Percentiles rank a stretch among this genome's conserved stretches.
Evolutionary conservation across 2,888 invertebrate species (phyloP).

Genomic region (Vannuccia rotundouncinata): DNA sequence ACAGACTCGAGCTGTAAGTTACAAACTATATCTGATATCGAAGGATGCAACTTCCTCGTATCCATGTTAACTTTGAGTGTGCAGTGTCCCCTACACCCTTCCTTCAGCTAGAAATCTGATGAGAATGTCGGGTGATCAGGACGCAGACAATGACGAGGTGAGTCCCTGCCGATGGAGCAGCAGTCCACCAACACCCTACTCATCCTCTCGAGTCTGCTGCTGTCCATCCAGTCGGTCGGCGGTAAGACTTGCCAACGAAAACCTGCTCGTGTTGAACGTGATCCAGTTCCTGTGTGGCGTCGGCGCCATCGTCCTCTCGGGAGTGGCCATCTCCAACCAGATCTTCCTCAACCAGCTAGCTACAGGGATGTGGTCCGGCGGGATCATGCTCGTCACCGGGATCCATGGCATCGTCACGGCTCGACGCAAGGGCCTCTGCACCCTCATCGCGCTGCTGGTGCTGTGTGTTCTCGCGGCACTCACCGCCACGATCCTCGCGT

Average conservation of each 20-base stretch:
- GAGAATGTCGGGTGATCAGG: too few relatives aligned
- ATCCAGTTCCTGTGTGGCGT: slow-evolving; percentile 35
- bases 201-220: too few relatives aligned
- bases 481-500: slow-evolving; percentile 3
- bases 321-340: slow-evolving; percentile 25
- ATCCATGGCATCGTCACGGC: slow-evolving; percentile 21
- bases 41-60: too few relatives aligned
- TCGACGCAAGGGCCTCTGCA: slow-evolving; percentile 10
- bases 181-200: too few relatives aligned
- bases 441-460: slow-evolving; percentile 32
- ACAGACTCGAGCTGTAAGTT: too few relatives aligned
- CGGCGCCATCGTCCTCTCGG: slow-evolving; percentile 33
- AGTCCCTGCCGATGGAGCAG: too few relatives aligned
- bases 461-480: slow-evolving; percentile 18
- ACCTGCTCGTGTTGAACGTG: slow-evolving; percentile 28
- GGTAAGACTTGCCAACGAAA: slow-evolving; percentile 32
- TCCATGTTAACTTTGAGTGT: too few relatives aligned
- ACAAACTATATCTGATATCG: too few relatives aligned
- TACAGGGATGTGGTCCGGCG: slow-evolving; percentile 34
- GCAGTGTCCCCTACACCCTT: too few relatives aligned
- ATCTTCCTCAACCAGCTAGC: slow-evolving; percentile 32
- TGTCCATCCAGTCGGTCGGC: too few relatives aligned
- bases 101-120: too few relatives aligned
- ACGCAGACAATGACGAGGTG: too few relatives aligned
- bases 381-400: slow-evolving; percentile 30